phyloP scores from a whole-genome alignment of 2,888 invertebrate genomes.

The Megamerina dolium region DNA sequence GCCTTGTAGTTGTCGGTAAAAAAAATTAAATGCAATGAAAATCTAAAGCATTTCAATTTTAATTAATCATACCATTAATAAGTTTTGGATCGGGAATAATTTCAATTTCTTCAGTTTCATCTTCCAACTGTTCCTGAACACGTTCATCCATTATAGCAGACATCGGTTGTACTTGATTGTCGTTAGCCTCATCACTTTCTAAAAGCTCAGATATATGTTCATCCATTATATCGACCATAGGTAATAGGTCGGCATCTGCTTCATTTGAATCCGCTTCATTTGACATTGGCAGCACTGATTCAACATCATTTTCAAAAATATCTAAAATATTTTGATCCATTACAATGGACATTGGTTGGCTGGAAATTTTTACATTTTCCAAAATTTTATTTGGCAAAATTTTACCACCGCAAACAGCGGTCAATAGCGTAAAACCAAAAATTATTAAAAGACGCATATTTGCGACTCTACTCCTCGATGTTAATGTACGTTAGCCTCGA shows the following conservation, averaged over 20 bases:
- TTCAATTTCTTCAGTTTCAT: slow-evolving; percentile 32
- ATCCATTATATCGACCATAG: slow-evolving; percentile 18
- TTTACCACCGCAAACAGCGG: slow-evolving; percentile 30
- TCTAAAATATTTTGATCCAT: slow-evolving; percentile 9
- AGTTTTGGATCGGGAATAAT: slow-evolving; percentile 24
- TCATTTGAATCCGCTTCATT: too few relatives aligned
- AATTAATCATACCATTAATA: slow-evolving; percentile 23
- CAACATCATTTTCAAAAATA: slow-evolving; percentile 24
- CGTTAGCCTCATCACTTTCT: too few relatives aligned
- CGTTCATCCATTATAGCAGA: too few relatives aligned
- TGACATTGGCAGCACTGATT: too few relatives aligned
- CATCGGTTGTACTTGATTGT: too few relatives aligned
- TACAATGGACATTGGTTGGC: slow-evolving; percentile 1
- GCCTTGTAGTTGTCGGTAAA: too few relatives aligned
- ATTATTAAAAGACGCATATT: slow-evolving; percentile 36
- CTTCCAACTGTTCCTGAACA: too few relatives aligned
- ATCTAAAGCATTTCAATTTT: too few relatives aligned
- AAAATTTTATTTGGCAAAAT: slow-evolving; percentile 11
- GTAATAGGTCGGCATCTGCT: slow-evolving; percentile 18
- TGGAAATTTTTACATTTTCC: not conserved
- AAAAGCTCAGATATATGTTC: too few relatives aligned
- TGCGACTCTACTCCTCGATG: slow-evolving; percentile 16
- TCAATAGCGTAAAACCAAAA: slow-evolving; percentile 31
- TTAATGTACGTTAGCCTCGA: too few relatives aligned
- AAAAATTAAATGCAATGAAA: too few relatives aligned